Evolutionary conservation across 2,797 vertebrate genomes (phyloP), one percentile per base, ranked within the genome.

Genomic region (Hephaestus fuliginosus): DNA sequence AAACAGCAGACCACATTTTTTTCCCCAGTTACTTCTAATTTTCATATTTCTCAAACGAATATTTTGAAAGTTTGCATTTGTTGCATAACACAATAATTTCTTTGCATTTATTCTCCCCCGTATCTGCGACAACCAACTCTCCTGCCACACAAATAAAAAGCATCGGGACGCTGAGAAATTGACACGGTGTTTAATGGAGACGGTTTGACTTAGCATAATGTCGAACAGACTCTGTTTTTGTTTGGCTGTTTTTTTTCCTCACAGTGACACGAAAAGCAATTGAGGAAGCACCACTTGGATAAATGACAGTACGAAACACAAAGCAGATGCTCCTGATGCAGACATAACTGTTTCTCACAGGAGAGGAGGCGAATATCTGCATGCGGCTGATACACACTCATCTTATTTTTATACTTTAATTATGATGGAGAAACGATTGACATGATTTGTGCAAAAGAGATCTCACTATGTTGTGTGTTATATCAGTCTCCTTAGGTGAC

Each of bases 201-300:
- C n/a, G 3, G 18, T 74, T 51, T 20, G 25, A 28, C 25, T 30
- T 4, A 2, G 1, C 25, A 7, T 68, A 55, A 74, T 70, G 14
- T 17, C 11, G 58, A 51, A 69, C 52, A 65, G 51, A 69, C n/a
- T 11, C 20, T 70, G 9, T 13, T 75, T 52, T 57, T 44, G 11
- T 33, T 39, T 36, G 39, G 43, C 14, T 13, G 7, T 51, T 41
- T 20, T 8, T n/a, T 22, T 7, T 18, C 17, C 25, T 15, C 36
- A 39, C 7, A 39, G n/a, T 33, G 28, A 56, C 44, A 65, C 25
- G 39, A 67, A 14, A 71, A 49, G 13, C 30, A 66, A 22, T 15
- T 20, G 33, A 76, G 52, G 60, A 70, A 48, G 17, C 10, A 2
- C 0, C 14, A 18, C 44, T 60, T 75, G 25, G 28, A 67, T 3